Evolutionary conservation across 1,140 invertebrate species (phyloP).

Genomic region (Pseudobourletiella spinata): DNA sequence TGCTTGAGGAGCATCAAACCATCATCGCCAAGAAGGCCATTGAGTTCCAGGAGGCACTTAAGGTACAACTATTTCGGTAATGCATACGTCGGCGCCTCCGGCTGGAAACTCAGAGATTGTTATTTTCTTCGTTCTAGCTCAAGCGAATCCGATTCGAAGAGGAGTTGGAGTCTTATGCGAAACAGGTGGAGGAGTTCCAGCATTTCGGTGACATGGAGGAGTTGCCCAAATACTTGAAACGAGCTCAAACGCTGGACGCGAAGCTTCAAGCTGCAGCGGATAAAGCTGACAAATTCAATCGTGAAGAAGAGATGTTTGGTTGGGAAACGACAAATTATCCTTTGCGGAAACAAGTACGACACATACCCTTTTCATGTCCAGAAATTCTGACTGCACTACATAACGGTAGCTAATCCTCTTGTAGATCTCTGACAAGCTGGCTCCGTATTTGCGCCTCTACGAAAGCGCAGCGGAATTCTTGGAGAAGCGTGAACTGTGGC

Average conservation of each 20-base stretch:
- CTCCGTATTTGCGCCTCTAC: slow-evolving; percentile 80
- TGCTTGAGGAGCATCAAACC: slow-evolving; percentile 69
- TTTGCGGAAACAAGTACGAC: slow-evolving; percentile 53
- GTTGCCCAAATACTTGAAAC: slow-evolving; percentile 71
- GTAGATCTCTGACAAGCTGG: slow-evolving; percentile 52
- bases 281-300: slow-evolving; percentile 81
- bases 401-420: too few species aligned
- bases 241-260: slow-evolving; percentile 63
- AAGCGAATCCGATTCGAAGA: slow-evolving; percentile 56
- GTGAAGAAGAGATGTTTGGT: slow-evolving; percentile 79
- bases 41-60: slow-evolving; percentile 76
- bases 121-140: slow-evolving; percentile 32
- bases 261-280: slow-evolving; percentile 59
- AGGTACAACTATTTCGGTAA: too few species aligned
- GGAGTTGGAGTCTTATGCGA: slow-evolving; percentile 68
- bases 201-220: slow-evolving; percentile 81
- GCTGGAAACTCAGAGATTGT: too few species aligned
- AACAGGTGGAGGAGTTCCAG: slow-evolving; percentile 75
- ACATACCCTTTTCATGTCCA: too few species aligned
- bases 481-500: slow-evolving; percentile 71
- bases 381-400: too few species aligned
- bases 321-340: slow-evolving; percentile 87
- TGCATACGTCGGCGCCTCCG: too few species aligned
- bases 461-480: slow-evolving; percentile 79
- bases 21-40: slow-evolving; percentile 71